Percentiles rank a stretch among this genome's conserved stretches.
phyloP scores from a whole-genome alignment of 2,888 invertebrate genomes.

The Clistopyga incitator region DNA sequence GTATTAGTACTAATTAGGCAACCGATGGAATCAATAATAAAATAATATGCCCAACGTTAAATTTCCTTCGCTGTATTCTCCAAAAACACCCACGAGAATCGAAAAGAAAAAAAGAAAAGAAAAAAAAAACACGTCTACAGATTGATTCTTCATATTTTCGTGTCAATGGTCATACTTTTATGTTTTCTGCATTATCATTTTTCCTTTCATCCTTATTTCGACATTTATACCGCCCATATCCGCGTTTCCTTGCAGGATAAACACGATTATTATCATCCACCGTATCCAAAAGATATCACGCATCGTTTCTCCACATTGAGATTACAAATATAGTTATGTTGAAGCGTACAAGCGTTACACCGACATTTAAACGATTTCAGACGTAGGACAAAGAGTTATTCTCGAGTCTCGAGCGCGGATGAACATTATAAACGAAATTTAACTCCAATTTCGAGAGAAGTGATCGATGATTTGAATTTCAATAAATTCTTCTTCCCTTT shows the following conservation, averaged over 20 bases:
- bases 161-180: neutral
- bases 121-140: too few species aligned
- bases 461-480: neutral
- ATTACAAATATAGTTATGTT: constrained; percentile 60
- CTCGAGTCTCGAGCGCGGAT: constrained; percentile 19
- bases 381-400: constrained; percentile 16
- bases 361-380: constrained; percentile 60
- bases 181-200: constrained; percentile 23
- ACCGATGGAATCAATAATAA: constrained; percentile 56
- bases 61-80: constrained; percentile 16
- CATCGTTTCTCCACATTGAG: constrained; percentile 57
- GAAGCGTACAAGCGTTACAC: constrained; percentile 67
- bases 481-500: too few species aligned
- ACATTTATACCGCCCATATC: constrained; percentile 19
- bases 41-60: constrained; percentile 34
- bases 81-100: neutral
- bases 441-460: constrained; percentile 10
- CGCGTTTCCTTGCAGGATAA: constrained; percentile 19
- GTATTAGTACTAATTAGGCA: constrained; percentile 65
- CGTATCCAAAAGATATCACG: constrained; percentile 45
- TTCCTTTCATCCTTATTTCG: constrained; percentile 20
- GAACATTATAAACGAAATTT: neutral
- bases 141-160: neutral
- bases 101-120: constrained; percentile 1
- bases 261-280: constrained; percentile 30